Conservation (phyloP, 1,140 invertebrate genomes). For the Drosophila nigrodunni region DNA sequence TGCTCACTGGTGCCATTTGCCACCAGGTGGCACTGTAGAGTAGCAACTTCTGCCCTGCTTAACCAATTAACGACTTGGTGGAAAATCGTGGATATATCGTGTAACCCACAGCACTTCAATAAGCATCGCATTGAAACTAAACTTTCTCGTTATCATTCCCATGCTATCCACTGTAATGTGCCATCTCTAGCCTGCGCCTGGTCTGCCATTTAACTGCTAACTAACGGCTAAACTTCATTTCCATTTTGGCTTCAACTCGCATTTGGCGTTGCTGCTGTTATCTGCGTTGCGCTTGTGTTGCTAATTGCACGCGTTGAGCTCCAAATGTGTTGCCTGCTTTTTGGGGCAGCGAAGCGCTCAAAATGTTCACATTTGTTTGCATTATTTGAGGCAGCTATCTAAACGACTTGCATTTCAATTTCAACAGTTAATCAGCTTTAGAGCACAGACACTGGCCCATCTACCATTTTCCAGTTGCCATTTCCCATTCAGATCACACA, state of each 20-base stretch:
- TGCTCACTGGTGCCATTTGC: no score
- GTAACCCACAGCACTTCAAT: no score
- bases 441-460: background rate
- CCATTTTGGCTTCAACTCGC: slow-evolving; percentile 3
- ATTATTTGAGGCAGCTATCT: slow-evolving; percentile 40
- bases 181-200: background rate
- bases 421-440: slow-evolving; percentile 20
- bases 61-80: no score
- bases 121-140: no score
- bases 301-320: slow-evolving; percentile 35
- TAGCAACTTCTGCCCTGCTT: no score
- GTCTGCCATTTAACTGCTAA: slow-evolving; percentile 3
- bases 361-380: slow-evolving; percentile 58
- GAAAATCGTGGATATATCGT: no score
- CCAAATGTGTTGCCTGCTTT: slow-evolving; percentile 25
- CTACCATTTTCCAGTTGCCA: background rate
- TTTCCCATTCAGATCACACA: background rate
- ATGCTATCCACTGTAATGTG: background rate
- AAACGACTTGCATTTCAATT: slow-evolving; percentile 43
- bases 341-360: slow-evolving; percentile 6
- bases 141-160: no score
- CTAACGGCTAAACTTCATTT: slow-evolving; percentile 6
- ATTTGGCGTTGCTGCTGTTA: background rate
- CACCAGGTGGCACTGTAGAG: no score
- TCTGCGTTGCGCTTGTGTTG: slow-evolving; percentile 7